Base-by-base conservation (phyloP, 2,113 vertebrate genomes). In the Alligator sinensis region DNA sequence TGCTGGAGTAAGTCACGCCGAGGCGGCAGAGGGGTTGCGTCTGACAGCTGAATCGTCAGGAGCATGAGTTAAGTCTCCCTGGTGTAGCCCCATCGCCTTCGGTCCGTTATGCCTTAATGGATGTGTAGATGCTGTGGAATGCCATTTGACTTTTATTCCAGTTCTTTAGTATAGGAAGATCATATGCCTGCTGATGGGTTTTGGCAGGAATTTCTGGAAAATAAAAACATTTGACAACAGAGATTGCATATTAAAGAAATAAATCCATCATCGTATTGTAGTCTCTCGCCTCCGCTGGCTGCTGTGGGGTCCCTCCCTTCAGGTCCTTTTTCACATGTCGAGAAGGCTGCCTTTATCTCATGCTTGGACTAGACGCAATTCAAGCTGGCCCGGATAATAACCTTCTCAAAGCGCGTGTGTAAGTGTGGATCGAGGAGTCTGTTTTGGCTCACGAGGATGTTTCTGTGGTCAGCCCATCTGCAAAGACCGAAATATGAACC, bases 1-100 rank as follows among this genome's bases (percentile, higher is more conserved):
- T 97, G 95, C 96, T 97, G 92, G 96, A 96, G 95, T 96, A 94
- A 97, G 94, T 97, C 97, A 97, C 95, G 97, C 90, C 94, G 22
- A 85, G 96, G 94, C 87, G 96, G 92, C 72, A 85, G 88, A 94
- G 93, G 87, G 91, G 93, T 90, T 97, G 95, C 91, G 91, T 96
- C 97, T 97, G 96, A 94, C 97, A 96, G 86, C 60, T 92, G 96
- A 96, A 95, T 94, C 95, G 92, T 96, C 93, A 96, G 74, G 94
- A 96, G 1, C 27, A 92, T 87, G 84, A 95, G 78, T 93, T 95
- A 96, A 95, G 70, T 86, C 63, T 96, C 95, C 96, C 89, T 94
- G 0, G 18, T 96, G 94, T 97, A 95, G 96, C 82, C 54, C 86
- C 92, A 91, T 72, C 88, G 91, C 94, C 95, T 96, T 94, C 95